These are phyloP conservation scores for Nannoperca australis DNA, from an alignment of 2,797 vertebrate genomes.

Conservation along the genomic window DNA sequence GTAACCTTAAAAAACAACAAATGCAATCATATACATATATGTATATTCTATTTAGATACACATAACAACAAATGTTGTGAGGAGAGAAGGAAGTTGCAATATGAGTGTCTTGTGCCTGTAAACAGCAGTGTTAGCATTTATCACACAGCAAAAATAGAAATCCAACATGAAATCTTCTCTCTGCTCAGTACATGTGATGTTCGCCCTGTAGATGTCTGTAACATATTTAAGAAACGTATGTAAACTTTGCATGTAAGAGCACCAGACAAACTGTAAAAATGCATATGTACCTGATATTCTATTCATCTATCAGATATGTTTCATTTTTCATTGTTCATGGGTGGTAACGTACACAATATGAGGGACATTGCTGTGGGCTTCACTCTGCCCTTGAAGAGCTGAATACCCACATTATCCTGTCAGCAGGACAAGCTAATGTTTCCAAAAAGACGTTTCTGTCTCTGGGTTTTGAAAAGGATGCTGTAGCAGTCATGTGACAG, in stretches of 20 bases:
- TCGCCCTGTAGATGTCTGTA: no score
- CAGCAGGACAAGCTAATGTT: background rate
- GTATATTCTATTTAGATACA: background rate
- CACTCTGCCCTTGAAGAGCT: background rate
- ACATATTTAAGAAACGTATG: background rate
- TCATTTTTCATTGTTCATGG: background rate
- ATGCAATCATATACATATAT: background rate
- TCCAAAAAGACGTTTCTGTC: background rate
- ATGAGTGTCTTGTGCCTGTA: background rate
- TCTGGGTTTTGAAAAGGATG: background rate
- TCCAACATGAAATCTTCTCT: background rate
- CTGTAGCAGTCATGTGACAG: background rate
- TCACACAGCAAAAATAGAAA: background rate
- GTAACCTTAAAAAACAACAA: background rate
- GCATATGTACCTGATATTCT: no score
- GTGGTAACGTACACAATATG: background rate
- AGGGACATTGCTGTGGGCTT: background rate
- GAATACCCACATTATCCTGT: background rate
- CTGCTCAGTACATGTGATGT: background rate
- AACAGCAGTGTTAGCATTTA: background rate
- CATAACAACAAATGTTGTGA: background rate
- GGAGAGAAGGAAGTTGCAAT: background rate
- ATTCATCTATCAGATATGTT: background rate
- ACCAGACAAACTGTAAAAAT: background rate
- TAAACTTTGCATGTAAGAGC: background rate